Conservation (phyloP, 2,113 vertebrate genomes). For the Nerophis ophidion region DNA sequence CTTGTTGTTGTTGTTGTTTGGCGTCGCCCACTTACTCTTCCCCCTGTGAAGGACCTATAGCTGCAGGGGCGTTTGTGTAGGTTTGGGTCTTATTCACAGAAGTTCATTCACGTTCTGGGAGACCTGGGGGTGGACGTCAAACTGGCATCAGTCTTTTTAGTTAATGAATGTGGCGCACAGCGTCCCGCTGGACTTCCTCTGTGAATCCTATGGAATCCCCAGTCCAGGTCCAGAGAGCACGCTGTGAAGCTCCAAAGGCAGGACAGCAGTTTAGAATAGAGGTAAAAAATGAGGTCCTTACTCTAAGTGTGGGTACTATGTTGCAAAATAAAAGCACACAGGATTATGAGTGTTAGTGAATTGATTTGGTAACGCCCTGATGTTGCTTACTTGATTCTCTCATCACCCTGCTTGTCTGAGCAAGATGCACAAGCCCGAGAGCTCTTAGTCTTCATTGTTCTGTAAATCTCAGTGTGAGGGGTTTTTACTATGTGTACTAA, state of each 20-base stretch:
- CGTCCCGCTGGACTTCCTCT: slow-evolving; percentile 56
- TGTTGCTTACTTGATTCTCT: slow-evolving; percentile 26
- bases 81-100: slow-evolving; percentile 68
- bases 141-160: slow-evolving; percentile 53
- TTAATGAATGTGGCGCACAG: slow-evolving; percentile 52
- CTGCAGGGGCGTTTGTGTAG: slow-evolving; percentile 65
- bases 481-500: slow-evolving; percentile 35
- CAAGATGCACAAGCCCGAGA: slow-evolving; percentile 25
- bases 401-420: slow-evolving; percentile 33
- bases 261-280: slow-evolving; percentile 44
- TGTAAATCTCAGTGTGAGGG: slow-evolving; percentile 52
- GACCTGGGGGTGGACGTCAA: slow-evolving; percentile 67
- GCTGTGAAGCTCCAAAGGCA: slow-evolving; percentile 35
- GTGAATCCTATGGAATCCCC: slow-evolving; percentile 50
- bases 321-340: slow-evolving; percentile 23
- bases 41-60: slow-evolving; percentile 51
- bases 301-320: slow-evolving; percentile 31
- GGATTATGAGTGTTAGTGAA: slow-evolving; percentile 47
- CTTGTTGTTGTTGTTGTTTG: slow-evolving; percentile 66
- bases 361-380: slow-evolving; percentile 33
- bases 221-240: slow-evolving; percentile 34
- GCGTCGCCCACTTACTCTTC: slow-evolving; percentile 58
- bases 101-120: slow-evolving; percentile 73
- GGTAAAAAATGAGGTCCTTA: slow-evolving; percentile 60
- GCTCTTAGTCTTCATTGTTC: slow-evolving; percentile 48